Base-by-base conservation (phyloP, 2,888 invertebrate species). In the Glyphotaelius pellucidus region DNA sequence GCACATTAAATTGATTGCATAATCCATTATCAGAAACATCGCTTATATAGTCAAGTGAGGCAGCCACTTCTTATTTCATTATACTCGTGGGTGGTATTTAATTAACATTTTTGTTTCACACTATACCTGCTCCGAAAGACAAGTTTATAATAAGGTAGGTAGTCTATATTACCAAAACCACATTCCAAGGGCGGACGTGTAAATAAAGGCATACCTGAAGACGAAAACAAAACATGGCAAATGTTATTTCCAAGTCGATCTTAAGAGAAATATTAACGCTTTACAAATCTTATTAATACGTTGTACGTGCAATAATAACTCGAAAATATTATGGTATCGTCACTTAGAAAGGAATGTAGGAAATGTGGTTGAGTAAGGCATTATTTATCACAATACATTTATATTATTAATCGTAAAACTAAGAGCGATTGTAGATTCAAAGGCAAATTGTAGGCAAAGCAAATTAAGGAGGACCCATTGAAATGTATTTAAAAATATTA, bases 141-240 rank as follows among this genome's bases (percentile, higher is more conserved):
- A 67, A 67, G 35, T 83, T 19, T 32, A 31, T 1, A 87, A 12
- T 30, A 31, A 42, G 38, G n/a, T 31, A 14, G 12, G 47, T 38
- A 67, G 38, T 25, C 5, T 38, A 31, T 32, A 31, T 52, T 31
- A 87, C 67, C 87, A 52, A 52, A 87, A 87, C 87, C 87, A 31
- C 87, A 87, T 87, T 87, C 87, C 52, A 52, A 87, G 30, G 87
- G 87, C 87, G 31, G 42, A 4, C 83, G 83, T 31, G 30, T 42
- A 32, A 35, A 35, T 14, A 7, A 25, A 19, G 83, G 35, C 83
- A 83, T 83, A 52, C 87, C 47, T 87, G 7, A 0, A 30, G 35
- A 83, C 32, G 0, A 83, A 83, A 83, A 83, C 83, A 83, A 9
- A 67, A 32, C 5, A 30, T 47, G 30, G 86, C 47, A 47, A 47